A percentile compares a stretch with the other conserved stretches of the same genome.
phyloP scores from a whole-genome alignment of 2,888 invertebrate genomes.

The Smittia aterrima region DNA sequence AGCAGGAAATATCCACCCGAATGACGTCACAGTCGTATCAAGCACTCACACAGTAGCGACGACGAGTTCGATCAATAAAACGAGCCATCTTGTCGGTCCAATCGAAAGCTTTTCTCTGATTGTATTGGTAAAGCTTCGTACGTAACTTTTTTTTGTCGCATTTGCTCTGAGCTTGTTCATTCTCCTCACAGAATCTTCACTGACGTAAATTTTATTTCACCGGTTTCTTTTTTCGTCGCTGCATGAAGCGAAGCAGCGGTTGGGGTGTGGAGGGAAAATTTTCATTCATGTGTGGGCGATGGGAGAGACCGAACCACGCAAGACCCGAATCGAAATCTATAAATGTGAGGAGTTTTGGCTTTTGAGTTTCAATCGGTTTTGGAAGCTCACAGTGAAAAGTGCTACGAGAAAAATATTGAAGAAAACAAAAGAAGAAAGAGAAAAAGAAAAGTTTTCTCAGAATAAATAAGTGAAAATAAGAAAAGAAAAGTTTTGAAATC shows the following conservation, averaged over 20 bases:
- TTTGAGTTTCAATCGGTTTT: constrained; percentile 35
- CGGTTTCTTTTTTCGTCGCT: constrained; percentile 34
- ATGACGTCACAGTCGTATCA: constrained; percentile 36
- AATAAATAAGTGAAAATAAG: not conserved
- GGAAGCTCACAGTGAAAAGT: constrained; percentile 31
- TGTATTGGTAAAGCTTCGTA: constrained; percentile 33
- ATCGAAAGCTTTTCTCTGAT: constrained; percentile 17
- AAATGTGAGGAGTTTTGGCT: constrained; percentile 33
- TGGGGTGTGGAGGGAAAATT: constrained; percentile 40
- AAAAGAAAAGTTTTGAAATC: not conserved
- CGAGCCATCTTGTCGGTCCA: constrained; percentile 22
- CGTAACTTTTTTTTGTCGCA: not conserved
- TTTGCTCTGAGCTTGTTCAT: not conserved
- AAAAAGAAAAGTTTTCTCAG: constrained; percentile 6
- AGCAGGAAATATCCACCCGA: not conserved
- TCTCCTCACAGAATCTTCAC: constrained; percentile 3
- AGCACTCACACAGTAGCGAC: not conserved
- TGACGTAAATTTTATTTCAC: constrained; percentile 39
- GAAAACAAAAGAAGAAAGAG: constrained; percentile 9
- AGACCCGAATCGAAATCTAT: constrained; percentile 27
- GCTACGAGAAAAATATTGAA: not conserved
- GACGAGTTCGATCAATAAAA: constrained; percentile 30
- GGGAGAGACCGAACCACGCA: constrained; percentile 41
- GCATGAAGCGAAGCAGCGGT: not conserved
- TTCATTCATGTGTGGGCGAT: constrained; percentile 45